Conservation (phyloP, 2,113 vertebrate species). For the Pseudorectes ferrugineus region DNA sequence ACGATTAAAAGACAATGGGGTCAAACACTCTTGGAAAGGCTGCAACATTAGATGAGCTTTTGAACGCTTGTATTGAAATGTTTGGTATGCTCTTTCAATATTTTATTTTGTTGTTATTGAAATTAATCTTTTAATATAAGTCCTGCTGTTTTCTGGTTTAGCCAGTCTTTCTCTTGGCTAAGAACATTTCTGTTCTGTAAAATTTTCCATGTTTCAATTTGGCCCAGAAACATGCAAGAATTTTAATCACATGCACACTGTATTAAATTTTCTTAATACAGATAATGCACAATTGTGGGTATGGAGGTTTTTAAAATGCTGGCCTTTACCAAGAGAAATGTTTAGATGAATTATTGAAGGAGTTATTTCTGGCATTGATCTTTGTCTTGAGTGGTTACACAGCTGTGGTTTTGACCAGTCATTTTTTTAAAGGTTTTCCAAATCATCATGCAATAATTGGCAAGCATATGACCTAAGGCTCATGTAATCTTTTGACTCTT, state of each 20-base stretch:
- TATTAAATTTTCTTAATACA: background rate
- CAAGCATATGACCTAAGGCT: background rate
- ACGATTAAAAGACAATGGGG: constrained; percentile 80
- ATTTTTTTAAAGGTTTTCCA: background rate
- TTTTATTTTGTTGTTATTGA: background rate
- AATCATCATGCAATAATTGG: background rate
- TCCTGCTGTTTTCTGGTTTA: background rate
- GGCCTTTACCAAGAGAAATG: background rate
- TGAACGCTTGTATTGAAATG: constrained; percentile 86
- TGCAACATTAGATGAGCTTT: constrained; percentile 85
- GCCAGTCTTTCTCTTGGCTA: constrained; percentile 10
- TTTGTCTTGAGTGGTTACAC: constrained; percentile 18
- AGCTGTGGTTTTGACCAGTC: constrained; percentile 28
- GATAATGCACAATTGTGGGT: background rate
- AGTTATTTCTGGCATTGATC: constrained; percentile 26
- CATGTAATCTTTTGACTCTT: background rate
- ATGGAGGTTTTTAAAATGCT: background rate
- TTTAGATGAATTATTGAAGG: background rate
- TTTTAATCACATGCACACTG: background rate
- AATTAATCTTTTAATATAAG: background rate
- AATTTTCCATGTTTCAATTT: constrained; percentile 34
- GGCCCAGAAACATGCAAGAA: background rate
- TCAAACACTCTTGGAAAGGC: constrained; percentile 88
- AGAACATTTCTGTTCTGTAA: background rate
- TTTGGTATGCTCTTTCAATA: constrained; percentile 79